These are phyloP conservation scores for Carposina sasakii DNA, from an alignment of 1,140 invertebrate genomes.

Conservation along the genomic window DNA sequence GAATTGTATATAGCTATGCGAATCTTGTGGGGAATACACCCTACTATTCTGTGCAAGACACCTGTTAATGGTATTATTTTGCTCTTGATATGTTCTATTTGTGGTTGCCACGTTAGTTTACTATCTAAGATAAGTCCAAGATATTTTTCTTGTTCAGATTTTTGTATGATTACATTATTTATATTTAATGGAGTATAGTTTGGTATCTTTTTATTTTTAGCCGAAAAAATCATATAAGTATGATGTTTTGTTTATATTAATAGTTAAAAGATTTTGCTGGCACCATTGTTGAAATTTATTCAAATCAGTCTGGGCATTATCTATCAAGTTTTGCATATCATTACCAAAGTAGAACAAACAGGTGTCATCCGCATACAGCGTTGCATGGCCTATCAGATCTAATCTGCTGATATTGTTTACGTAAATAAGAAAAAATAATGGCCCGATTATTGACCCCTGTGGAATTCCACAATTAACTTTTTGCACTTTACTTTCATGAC, in stretches of 20 bases:
- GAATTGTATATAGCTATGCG: no score
- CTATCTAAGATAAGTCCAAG: no score
- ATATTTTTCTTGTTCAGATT: no score
- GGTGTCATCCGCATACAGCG: slow-evolving; percentile 1
- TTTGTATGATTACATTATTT: no score
- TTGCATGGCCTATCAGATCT: neutral
- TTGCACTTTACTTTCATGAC: neutral
- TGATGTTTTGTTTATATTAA: slow-evolving; percentile 19
- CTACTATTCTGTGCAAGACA: no score
- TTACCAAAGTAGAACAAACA: neutral
- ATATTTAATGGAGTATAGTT: no score
- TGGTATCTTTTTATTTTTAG: no score
- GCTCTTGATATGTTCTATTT: no score
- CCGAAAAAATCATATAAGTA: slow-evolving; percentile 20
- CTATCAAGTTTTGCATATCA: neutral
- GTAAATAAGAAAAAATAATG: neutral
- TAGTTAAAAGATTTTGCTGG: slow-evolving; percentile 14
- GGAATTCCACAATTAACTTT: no score
- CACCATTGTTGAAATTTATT: slow-evolving; percentile 12
- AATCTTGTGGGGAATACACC: no score
- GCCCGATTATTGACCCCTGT: neutral
- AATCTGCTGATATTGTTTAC: neutral
- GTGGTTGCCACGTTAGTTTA: no score
- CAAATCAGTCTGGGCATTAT: neutral
- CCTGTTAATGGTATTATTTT: no score